phyloP scores from a whole-genome alignment of 2,888 invertebrate species.

The Agonopterix subpropinquella region DNA sequence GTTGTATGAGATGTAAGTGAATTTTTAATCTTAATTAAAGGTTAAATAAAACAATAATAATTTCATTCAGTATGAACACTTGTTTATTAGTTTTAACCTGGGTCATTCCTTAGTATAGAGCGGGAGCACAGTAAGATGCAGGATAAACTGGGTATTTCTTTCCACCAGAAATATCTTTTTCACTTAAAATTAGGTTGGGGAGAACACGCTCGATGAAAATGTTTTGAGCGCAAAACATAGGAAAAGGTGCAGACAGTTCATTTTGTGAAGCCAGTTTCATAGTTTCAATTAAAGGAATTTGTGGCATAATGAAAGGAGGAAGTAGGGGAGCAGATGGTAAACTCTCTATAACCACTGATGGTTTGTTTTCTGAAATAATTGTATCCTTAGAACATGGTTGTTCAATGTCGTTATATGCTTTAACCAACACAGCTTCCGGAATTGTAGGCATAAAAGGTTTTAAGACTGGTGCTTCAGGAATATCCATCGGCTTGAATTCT shows the following conservation, averaged over 20 bases:
- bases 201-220: slow-evolving; percentile 28
- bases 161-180: slow-evolving; percentile 4
- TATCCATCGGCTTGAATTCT: too few species aligned
- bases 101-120: neutral
- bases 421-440: neutral
- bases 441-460: too few species aligned
- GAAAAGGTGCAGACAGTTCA: slow-evolving; percentile 2
- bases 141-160: slow-evolving; percentile 6
- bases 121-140: slow-evolving; percentile 4
- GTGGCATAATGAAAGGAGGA: slow-evolving; percentile 14
- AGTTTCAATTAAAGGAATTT: slow-evolving; percentile 8
- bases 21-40: too few species aligned
- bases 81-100: too few species aligned
- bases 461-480: too few species aligned
- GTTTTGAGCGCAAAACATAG: slow-evolving; percentile 22
- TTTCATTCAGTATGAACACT: too few species aligned
- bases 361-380: neutral
- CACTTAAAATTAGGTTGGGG: slow-evolving; percentile 22
- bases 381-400: too few species aligned
- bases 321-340: slow-evolving; percentile 19
- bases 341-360: slow-evolving; percentile 2
- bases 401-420: neutral
- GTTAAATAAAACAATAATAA: too few species aligned
- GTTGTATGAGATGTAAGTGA: neutral
- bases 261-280: too few species aligned